phyloP scores from a whole-genome alignment of 2,113 vertebrate genomes.

The Progne subis region DNA sequence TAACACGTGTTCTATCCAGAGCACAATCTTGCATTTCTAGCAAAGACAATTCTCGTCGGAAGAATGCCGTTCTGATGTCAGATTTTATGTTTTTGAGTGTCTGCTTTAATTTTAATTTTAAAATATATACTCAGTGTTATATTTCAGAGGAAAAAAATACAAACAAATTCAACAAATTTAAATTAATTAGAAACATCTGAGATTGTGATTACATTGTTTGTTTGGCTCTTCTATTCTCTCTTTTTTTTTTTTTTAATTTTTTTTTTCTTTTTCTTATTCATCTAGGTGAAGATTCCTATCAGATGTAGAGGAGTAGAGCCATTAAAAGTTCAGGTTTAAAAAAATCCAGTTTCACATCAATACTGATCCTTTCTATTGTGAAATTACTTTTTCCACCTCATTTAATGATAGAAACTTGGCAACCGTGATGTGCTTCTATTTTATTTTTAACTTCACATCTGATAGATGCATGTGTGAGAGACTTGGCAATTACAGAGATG shows the following conservation, averaged over 20 bases:
- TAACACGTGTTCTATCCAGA: fast-evolving
- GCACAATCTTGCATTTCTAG: not conserved
- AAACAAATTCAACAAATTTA: not conserved
- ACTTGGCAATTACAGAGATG: not conserved
- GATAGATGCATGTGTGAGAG: not conserved
- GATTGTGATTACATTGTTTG: not conserved
- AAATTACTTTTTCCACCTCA: constrained; percentile 50
- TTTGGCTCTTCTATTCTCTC: not conserved
- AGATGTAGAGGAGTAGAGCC: not conserved
- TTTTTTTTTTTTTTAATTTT: not conserved
- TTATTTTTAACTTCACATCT: constrained; percentile 11
- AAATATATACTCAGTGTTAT: not conserved
- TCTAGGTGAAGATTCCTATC: not conserved
- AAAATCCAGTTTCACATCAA: not conserved
- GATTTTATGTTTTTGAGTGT: not conserved
- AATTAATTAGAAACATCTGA: not conserved
- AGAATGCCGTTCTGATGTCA: not conserved
- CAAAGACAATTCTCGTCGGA: not conserved
- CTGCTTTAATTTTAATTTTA: not conserved
- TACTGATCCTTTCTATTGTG: constrained; percentile 5
- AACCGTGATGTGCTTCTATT: not conserved
- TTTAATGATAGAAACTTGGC: not conserved
- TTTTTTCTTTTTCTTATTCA: not conserved
- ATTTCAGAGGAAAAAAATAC: not conserved
- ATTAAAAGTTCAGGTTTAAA: not conserved